Percentiles rank a stretch among this genome's conserved stretches.
Conservation (phyloP, 2,113 vertebrate genomes). For the Varanus komodoensis region DNA sequence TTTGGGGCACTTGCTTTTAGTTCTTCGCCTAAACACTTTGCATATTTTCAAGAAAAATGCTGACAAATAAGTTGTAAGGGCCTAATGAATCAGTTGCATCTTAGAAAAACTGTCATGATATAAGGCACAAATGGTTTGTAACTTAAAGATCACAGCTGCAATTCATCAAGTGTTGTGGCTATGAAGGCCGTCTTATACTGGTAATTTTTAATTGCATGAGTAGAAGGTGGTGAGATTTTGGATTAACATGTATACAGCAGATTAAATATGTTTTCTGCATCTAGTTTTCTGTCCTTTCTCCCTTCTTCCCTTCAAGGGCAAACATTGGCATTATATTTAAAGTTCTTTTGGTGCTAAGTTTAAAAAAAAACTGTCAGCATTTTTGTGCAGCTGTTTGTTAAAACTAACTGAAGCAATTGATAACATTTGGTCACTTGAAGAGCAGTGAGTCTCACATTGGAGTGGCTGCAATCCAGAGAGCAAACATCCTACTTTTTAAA, state of each 20-base stretch:
- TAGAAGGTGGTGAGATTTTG: neutral
- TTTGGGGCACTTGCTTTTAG: neutral
- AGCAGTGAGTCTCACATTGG: neutral
- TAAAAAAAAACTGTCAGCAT: neutral
- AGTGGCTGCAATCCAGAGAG: neutral
- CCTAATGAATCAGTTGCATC: neutral
- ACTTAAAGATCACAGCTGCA: neutral
- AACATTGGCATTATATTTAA: neutral
- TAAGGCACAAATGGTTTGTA: neutral
- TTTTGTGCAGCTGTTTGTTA: neutral
- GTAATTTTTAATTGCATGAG: neutral
- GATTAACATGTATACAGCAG: neutral
- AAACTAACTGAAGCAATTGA: neutral
- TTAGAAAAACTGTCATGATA: neutral
- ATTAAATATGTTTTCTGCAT: neutral
- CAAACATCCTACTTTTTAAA: neutral
- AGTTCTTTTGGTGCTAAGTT: neutral
- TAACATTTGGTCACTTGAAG: neutral
- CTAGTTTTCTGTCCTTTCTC: accelerated
- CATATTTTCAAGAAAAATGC: neutral
- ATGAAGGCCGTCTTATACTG: too few relatives aligned
- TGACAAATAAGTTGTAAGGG: neutral
- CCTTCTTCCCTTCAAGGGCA: neutral
- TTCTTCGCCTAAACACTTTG: neutral
- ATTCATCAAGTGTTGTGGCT: neutral